These are phyloP conservation scores for Astreopora myriophthalma DNA, from an alignment of 64 coral and sea anemone genomes.

Conservation along the genomic window DNA sequence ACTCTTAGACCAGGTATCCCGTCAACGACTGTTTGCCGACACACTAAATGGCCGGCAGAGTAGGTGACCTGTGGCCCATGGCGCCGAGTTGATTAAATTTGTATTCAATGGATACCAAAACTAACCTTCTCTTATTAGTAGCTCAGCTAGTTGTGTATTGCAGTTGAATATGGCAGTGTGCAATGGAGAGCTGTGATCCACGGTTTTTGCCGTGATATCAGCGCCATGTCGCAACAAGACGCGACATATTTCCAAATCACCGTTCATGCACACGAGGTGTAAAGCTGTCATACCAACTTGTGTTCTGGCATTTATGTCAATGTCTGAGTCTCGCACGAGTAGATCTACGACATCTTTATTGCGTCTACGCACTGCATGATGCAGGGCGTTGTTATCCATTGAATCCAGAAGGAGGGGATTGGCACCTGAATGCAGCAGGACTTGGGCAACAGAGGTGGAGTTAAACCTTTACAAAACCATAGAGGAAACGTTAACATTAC, in stretches of 20 bases:
- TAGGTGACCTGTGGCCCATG: no score
- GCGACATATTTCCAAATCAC: conserved; percentile 64
- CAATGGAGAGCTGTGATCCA: conserved; percentile 54
- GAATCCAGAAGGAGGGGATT: background rate
- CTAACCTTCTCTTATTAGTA: conserved; percentile 73
- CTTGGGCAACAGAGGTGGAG: background rate
- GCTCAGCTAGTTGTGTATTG: conserved; percentile 36
- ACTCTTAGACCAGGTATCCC: no score
- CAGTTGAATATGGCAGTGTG: conserved; percentile 64
- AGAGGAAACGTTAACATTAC: no score
- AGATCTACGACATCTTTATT: conserved; percentile 50
- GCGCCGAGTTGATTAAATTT: no score
- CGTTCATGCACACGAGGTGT: conserved; percentile 79
- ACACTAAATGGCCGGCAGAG: no score
- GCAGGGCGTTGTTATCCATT: conserved; percentile 6
- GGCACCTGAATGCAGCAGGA: background rate
- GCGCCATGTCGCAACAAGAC: conserved; percentile 62
- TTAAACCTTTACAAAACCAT: background rate
- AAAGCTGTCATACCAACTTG: conserved; percentile 64
- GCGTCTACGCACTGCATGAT: conserved; percentile 24
- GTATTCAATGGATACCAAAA: background rate
- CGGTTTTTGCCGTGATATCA: conserved; percentile 1
- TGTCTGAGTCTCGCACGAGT: conserved; percentile 48
- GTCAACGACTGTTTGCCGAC: no score
- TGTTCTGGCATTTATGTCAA: conserved; percentile 62